Evolutionary conservation across 2,888 invertebrate genomes (phyloP).

Genomic region (Hanleya hanleyi): DNA sequence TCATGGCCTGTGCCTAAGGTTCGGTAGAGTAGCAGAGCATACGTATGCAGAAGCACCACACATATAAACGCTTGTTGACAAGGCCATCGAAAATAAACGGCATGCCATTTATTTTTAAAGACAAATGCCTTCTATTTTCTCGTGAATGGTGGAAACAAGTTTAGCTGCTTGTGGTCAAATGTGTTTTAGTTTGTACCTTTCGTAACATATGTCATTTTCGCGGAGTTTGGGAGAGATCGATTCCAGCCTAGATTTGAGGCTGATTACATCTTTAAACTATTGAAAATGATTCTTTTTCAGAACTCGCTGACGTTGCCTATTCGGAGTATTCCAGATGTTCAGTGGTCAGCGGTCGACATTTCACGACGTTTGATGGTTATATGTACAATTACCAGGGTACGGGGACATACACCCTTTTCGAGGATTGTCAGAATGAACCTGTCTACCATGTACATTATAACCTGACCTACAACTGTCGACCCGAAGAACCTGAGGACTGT

Average conservation of each 20-base stretch:
- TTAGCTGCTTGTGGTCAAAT: not conserved
- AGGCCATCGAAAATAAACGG: too few relatives aligned
- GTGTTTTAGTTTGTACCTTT: not conserved
- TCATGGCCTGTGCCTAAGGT: too few relatives aligned
- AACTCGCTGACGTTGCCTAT: conserved; percentile 17
- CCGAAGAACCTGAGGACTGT: conserved; percentile 21
- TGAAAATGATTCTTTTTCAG: too few relatives aligned
- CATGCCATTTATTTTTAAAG: too few relatives aligned
- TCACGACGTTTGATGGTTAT: conserved; percentile 37
- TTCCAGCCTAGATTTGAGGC: too few relatives aligned
- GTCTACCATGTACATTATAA: conserved; percentile 36
- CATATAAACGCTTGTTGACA: too few relatives aligned
- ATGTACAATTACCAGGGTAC: conserved; percentile 28
- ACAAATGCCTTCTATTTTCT: not conserved
- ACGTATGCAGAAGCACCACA: too few relatives aligned
- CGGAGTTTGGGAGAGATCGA: too few relatives aligned
- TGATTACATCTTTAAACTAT: too few relatives aligned
- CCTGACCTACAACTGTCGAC: conserved; percentile 33
- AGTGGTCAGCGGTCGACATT: conserved; percentile 28
- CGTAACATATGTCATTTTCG: not conserved
- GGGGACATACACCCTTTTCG: conserved; percentile 38
- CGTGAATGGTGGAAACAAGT: not conserved
- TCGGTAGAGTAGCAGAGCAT: too few relatives aligned
- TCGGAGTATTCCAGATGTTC: conserved; percentile 27
- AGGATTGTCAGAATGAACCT: conserved; percentile 35